phyloP scores from a whole-genome alignment of 2,113 vertebrate genomes.

The Pangasianodon gigas region DNA sequence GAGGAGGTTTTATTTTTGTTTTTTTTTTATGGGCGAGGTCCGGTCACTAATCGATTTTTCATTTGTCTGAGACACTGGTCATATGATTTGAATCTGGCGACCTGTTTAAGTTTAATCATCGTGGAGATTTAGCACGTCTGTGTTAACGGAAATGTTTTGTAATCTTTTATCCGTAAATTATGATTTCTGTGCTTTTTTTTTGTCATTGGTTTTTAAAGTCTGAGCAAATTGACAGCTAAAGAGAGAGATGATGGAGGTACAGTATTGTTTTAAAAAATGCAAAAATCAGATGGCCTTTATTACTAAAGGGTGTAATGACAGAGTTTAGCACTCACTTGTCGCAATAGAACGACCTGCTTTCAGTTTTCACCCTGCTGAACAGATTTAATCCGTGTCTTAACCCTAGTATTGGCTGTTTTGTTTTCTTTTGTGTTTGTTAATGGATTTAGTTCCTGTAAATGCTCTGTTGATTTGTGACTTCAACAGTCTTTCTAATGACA shows the following conservation, averaged over 20 bases:
- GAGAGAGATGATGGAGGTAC: not conserved
- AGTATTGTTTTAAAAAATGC: not conserved
- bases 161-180: constrained; percentile 44
- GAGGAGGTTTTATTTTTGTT: not conserved
- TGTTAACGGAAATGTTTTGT: not conserved
- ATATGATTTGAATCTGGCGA: not conserved
- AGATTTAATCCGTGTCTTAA: not conserved
- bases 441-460: constrained; percentile 59
- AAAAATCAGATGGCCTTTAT: not conserved
- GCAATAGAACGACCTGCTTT: not conserved
- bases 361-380: not conserved
- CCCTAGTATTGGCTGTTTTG: not conserved
- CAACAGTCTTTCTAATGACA: constrained; percentile 57
- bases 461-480: constrained; percentile 65
- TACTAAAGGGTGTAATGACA: not conserved
- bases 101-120: not conserved
- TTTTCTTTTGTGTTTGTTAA: constrained; percentile 52
- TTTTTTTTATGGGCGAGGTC: not conserved
- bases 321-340: not conserved
- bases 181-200: not conserved
- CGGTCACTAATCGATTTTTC: not conserved
- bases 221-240: not conserved
- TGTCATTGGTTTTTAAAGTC: constrained; percentile 16
- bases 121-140: not conserved
- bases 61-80: constrained; percentile 30